Conservation (phyloP, 2,888 invertebrate species). For the Hirtodrosophila trivittata region DNA sequence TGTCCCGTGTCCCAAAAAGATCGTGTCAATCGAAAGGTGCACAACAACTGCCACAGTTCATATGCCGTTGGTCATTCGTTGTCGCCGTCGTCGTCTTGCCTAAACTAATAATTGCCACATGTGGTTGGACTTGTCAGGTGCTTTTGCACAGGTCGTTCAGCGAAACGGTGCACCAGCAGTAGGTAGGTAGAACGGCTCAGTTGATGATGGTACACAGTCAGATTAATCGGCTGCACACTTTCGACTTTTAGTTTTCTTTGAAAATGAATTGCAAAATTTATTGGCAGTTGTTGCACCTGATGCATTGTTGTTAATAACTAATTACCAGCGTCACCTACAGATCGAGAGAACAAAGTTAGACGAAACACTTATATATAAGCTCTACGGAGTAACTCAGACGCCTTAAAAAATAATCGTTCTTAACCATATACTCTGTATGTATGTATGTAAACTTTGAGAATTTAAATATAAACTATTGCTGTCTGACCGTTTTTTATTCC, state of each 20-base stretch:
- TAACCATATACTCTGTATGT: not conserved
- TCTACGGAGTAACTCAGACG: too few relatives aligned
- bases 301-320: conserved; percentile 28
- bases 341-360: not conserved
- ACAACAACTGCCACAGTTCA: conserved; percentile 59
- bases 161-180: conserved; percentile 9
- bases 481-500: not conserved
- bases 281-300: conserved; percentile 37
- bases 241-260: conserved; percentile 21
- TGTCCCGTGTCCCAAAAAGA: conserved; percentile 36
- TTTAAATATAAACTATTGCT: conserved; percentile 1
- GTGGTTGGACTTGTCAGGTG: conserved; percentile 67
- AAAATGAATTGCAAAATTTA: conserved; percentile 50
- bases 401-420: too few relatives aligned
- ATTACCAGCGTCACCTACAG: conserved; percentile 14
- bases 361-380: conserved; percentile 1
- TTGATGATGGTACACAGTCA: conserved; percentile 3
- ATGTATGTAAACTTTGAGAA: not conserved
- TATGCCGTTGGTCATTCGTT: conserved; percentile 46
- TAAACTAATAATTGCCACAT: conserved; percentile 68
- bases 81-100: conserved; percentile 38
- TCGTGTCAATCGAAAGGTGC: conserved; percentile 70
- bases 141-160: conserved; percentile 41
- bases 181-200: conserved; percentile 34
- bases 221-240: not conserved